Percentiles rank a stretch among this genome's conserved stretches.
Evolutionary conservation across 2,113 vertebrate species (phyloP).

Genomic region (Ptilonorhynchus violaceus): DNA sequence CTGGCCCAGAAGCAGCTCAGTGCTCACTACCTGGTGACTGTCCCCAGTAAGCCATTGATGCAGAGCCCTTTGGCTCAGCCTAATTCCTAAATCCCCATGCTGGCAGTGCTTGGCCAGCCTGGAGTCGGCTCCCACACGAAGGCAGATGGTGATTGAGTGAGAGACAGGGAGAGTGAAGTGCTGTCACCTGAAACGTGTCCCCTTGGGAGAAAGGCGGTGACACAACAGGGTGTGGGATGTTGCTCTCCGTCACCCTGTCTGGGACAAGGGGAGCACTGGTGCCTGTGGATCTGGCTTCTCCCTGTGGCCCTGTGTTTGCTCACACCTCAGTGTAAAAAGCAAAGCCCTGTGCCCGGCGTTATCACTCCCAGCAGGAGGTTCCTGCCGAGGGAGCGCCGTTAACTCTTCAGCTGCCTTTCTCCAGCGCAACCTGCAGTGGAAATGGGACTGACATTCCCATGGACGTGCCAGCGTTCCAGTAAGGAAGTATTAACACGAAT

Average conservation of each 20-base stretch:
- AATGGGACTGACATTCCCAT: neutral
- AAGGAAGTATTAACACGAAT: neutral
- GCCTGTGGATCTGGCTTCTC: neutral
- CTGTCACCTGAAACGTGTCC: neutral
- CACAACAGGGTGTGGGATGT: neutral
- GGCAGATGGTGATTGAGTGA: neutral
- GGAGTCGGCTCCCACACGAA: neutral
- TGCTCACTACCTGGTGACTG: neutral
- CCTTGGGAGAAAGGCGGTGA: neutral
- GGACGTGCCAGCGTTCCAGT: neutral
- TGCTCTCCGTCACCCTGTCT: rapidly evolving
- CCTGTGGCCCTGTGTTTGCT: neutral
- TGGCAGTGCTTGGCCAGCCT: neutral
- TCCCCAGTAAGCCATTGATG: neutral
- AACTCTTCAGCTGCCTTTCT: neutral
- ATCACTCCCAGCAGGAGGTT: neutral
- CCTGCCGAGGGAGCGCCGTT: neutral
- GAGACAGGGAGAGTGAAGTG: neutral
- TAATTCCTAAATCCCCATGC: neutral
- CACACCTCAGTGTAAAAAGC: neutral
- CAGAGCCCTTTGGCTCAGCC: neutral
- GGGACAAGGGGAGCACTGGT: neutral
- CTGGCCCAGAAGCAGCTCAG: neutral
- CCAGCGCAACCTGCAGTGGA: neutral
- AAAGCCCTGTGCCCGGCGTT: neutral